These are phyloP conservation scores for Coelopa pilipes DNA, from an alignment of 2,888 invertebrate species.

Conservation along the genomic window DNA sequence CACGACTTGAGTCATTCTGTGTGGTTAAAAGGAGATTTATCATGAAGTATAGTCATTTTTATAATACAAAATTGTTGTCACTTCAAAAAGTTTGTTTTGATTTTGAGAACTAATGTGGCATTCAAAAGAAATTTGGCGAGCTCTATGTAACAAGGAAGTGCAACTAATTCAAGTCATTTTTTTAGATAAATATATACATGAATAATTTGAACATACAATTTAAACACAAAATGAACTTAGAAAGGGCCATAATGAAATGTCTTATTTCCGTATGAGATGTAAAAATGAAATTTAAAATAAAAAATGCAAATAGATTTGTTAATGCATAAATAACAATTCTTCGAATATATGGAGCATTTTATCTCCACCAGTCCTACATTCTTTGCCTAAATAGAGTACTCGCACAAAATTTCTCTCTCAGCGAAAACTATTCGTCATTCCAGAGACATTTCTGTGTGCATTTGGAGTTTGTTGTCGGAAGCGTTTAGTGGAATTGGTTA, in stretches of 20 bases:
- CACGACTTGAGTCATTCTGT: constrained; percentile 7
- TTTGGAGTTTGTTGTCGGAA: constrained; percentile 9
- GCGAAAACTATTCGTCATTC: constrained; percentile 21
- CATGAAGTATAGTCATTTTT: background rate
- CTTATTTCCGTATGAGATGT: too few relatives aligned
- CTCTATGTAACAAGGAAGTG: constrained; percentile 1
- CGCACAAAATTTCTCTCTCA: constrained; percentile 14
- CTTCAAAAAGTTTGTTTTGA: background rate
- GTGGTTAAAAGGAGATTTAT: constrained; percentile 11
- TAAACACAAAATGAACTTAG: too few relatives aligned
- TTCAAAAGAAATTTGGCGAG: constrained; percentile 14
- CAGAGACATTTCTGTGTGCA: constrained; percentile 8
- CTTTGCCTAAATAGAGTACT: constrained; percentile 8
- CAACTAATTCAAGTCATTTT: background rate
- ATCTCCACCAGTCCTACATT: too few relatives aligned
- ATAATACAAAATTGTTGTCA: background rate
- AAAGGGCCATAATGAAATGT: too few relatives aligned
- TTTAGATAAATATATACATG: too few relatives aligned
- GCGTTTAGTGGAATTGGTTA: constrained; percentile 18
- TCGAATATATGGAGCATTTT: too few relatives aligned
- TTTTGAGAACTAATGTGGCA: background rate
- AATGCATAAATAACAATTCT: too few relatives aligned
- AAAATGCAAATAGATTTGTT: too few relatives aligned
- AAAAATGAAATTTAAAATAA: too few relatives aligned
- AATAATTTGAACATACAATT: too few relatives aligned